Base-by-base conservation (phyloP, 2,113 vertebrate genomes). In the Chloroceryle aenea region DNA sequence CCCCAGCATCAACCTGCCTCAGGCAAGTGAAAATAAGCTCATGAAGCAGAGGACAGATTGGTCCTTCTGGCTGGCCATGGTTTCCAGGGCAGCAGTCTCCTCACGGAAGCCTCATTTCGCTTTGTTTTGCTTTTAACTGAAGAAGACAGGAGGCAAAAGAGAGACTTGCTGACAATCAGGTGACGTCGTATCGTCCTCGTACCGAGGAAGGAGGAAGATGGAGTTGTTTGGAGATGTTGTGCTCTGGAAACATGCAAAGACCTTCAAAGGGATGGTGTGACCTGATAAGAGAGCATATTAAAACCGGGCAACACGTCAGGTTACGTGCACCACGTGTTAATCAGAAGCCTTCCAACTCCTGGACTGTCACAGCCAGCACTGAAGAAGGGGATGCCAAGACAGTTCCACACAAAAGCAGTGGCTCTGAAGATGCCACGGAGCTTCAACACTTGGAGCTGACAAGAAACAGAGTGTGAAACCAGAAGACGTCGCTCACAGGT, bases 281-380 rank as follows among this genome's bases (percentile, higher is more conserved):
- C 30, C 84, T 67, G 77, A 91, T 82, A 14, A 89, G 93, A 87
- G n/a, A 88, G 77, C 42, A 67, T 43, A 75, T 85, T 89, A 75
- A 82, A 94, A 61, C 22, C 6, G 14, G 27, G 64, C 40, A 66
- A 83, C 32, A 4, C 12, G 47, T 48, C 79, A 23, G 61, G 79
- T 88, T 88, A 68, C 12, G 36, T 72, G 88, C 64, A 73, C 47
- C 52, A 53, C 11, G 75, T 87, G 74, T 84, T 90, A 50, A 47
- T 14, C 23, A 48, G 79, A 27, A 69, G 67, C 62, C 18, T 84
- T 63, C 75, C 59, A 16, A 16, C 47, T 45, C 42, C 78, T 45
- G 69, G 93, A 11, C 47, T 36, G 30, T 48, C 10, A 0, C 69
- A 56, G 90, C n/a, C 50, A 34, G 8, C 4, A 10, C 38, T 9